Percentiles rank a stretch among this genome's conserved stretches.
Evolutionary conservation across 2,888 invertebrate genomes (phyloP).

Genomic region (Mesorhabditis sp.): DNA sequence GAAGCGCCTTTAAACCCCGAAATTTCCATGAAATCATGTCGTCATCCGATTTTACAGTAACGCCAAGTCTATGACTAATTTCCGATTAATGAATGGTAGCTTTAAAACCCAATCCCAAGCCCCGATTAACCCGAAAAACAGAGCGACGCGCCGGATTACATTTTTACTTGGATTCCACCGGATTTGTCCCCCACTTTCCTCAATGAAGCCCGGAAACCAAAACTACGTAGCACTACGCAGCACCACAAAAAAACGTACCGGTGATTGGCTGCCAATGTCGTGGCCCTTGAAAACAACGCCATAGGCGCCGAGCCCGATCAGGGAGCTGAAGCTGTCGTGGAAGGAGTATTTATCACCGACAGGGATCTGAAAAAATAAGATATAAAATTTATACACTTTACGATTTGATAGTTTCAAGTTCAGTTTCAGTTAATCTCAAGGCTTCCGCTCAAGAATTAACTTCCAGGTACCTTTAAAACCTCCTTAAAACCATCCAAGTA

Average conservation of each 20-base stretch:
- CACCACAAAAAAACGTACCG: slow-evolving; percentile 12
- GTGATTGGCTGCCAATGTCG: slow-evolving; percentile 12
- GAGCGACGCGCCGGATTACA: too few relatives aligned
- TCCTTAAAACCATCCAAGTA: not conserved
- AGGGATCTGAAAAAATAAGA: not conserved
- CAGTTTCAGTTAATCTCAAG: not conserved
- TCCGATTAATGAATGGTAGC: too few relatives aligned
- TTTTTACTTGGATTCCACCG: not conserved
- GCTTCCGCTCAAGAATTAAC: not conserved
- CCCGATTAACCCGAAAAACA: too few relatives aligned
- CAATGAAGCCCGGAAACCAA: too few relatives aligned
- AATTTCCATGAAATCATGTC: too few relatives aligned
- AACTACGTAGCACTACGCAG: too few relatives aligned
- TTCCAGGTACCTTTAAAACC: not conserved
- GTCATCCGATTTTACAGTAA: too few relatives aligned
- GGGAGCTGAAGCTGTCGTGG: slow-evolving; percentile 36
- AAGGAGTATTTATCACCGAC: slow-evolving; percentile 36
- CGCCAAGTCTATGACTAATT: too few relatives aligned
- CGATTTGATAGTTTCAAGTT: not conserved
- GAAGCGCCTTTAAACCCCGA: too few relatives aligned
- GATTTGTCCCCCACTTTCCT: slow-evolving; percentile 6
- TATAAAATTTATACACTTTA: not conserved
- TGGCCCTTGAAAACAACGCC: slow-evolving; percentile 48
- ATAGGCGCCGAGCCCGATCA: slow-evolving; percentile 52
- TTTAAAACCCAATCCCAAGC: too few relatives aligned